Conservation (phyloP, 1,140 invertebrate genomes). For the Nixonia krombeini region DNA sequence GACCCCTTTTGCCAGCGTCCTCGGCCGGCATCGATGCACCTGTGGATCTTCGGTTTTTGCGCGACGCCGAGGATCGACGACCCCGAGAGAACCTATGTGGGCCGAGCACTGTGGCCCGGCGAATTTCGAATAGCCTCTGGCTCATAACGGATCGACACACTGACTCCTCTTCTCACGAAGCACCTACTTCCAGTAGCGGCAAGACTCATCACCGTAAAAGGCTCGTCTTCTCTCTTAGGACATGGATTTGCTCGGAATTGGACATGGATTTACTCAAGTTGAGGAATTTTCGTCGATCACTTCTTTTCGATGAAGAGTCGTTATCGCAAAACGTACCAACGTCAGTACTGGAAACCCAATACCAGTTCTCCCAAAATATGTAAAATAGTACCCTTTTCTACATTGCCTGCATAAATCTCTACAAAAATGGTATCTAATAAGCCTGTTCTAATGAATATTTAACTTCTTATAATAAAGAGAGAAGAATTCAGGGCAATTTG, state of each 20-base stretch:
- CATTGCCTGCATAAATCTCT: no score
- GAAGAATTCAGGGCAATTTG: no score
- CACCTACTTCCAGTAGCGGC: slow-evolving; percentile 43
- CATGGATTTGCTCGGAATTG: neutral
- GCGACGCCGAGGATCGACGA: slow-evolving; percentile 30
- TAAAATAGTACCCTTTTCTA: no score
- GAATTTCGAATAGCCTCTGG: slow-evolving; percentile 65
- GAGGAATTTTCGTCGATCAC: neutral
- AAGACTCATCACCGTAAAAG: slow-evolving; percentile 26
- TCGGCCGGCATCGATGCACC: slow-evolving; percentile 34
- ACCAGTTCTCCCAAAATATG: no score
- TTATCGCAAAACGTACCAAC: no score
- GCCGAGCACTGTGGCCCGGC: slow-evolving; percentile 50
- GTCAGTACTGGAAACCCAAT: no score
- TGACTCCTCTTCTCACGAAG: slow-evolving; percentile 56
- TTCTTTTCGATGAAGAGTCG: neutral
- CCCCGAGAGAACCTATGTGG: slow-evolving; percentile 50
- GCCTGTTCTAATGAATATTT: no score
- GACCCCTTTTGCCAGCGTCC: slow-evolving; percentile 41
- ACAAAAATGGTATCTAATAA: no score
- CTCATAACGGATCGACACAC: slow-evolving; percentile 66
- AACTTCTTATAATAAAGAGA: no score
- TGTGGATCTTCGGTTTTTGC: slow-evolving; percentile 34
- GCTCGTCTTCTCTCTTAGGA: neutral
- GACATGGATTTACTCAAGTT: neutral